These are phyloP conservation scores for Leucophenga montana DNA, from an alignment of 2,888 invertebrate species.

Conservation along the genomic window DNA sequence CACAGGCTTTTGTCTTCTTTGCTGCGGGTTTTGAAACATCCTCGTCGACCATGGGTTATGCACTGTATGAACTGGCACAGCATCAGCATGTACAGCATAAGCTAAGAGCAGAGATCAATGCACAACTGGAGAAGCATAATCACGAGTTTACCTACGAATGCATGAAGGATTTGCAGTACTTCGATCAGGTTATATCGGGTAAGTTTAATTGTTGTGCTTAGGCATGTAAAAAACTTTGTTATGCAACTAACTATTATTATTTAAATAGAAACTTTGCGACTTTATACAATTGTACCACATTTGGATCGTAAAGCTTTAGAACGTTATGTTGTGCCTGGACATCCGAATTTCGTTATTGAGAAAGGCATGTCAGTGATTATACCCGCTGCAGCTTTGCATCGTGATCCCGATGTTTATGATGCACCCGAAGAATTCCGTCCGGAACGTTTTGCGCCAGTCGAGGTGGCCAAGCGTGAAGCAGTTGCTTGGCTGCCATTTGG, in stretches of 20 bases:
- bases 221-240: background rate
- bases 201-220: conserved; percentile 26
- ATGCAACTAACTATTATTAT: background rate
- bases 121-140: conserved; percentile 57
- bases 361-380: conserved; percentile 58
- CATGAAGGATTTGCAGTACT: conserved; percentile 73
- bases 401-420: conserved; percentile 73
- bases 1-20: conserved; percentile 76
- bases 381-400: conserved; percentile 74
- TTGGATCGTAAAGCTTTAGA: conserved; percentile 74
- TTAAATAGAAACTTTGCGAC: conserved; percentile 75
- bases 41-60: conserved; percentile 73
- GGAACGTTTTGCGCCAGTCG: conserved; percentile 76
- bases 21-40: conserved; percentile 76
- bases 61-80: conserved; percentile 74
- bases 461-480: conserved; percentile 73
- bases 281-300: conserved; percentile 74
- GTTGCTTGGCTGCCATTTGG: conserved; percentile 65
- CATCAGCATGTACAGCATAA: conserved; percentile 73
- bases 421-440: conserved; percentile 78
- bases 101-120: conserved; percentile 71
- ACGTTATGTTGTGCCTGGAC: conserved; percentile 73
- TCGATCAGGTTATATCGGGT: conserved; percentile 74
- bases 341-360: conserved; percentile 73
- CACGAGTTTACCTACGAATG: conserved; percentile 73